Conservation (phyloP, 2,797 vertebrate species). For the Platyrinchus mystaceus region DNA sequence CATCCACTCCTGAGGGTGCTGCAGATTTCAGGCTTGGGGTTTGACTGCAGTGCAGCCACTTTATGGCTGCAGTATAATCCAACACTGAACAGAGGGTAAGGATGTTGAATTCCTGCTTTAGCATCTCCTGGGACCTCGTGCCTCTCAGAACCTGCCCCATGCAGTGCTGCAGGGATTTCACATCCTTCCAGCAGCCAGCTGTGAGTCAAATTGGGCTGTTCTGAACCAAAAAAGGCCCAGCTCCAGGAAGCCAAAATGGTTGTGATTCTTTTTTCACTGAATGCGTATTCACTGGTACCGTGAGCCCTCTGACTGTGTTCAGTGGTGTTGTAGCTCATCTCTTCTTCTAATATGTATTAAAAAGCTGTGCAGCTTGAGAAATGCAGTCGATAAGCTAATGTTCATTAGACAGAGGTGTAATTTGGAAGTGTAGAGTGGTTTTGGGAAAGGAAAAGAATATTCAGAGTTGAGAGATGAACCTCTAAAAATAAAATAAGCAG, state of each 20-base stretch:
- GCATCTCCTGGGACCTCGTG: neutral
- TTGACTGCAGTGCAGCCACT: neutral
- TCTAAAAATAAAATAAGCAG: neutral
- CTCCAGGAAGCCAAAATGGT: neutral
- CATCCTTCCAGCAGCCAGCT: neutral
- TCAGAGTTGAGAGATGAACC: neutral
- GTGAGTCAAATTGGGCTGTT: neutral
- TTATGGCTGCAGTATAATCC: neutral
- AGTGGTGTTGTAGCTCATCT: neutral
- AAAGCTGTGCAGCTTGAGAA: neutral
- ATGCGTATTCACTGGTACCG: neutral
- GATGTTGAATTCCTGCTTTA: neutral
- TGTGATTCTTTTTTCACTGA: neutral
- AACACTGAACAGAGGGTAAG: neutral
- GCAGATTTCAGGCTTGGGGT: neutral
- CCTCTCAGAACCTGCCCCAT: neutral
- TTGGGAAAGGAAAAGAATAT: neutral
- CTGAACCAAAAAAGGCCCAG: neutral
- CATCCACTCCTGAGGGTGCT: neutral
- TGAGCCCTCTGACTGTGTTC: neutral
- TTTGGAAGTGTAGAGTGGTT: neutral
- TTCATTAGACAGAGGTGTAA: neutral
- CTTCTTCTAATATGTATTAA: fast-evolving
- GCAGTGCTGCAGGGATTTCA: neutral
- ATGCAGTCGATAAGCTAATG: fast-evolving